These are phyloP conservation scores for Nasonia giraulti DNA, from an alignment of 1,140 invertebrate genomes.

Conservation along the genomic window DNA sequence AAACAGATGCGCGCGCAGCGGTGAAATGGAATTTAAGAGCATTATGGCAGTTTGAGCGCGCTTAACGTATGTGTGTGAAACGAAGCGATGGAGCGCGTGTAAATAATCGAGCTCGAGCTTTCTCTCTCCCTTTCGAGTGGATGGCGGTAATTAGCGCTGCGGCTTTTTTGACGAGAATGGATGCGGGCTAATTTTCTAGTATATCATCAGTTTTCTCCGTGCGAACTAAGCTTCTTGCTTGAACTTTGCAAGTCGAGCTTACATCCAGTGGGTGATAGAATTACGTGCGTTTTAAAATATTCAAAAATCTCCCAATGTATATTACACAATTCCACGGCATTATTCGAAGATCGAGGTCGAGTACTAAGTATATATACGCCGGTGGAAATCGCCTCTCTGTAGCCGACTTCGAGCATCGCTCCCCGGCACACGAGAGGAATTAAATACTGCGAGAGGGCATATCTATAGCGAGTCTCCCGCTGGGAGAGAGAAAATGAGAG, in stretches of 20 bases:
- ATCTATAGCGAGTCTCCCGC: not conserved
- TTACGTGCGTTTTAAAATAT: not conserved
- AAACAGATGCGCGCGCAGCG: constrained; percentile 16
- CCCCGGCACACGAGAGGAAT: not conserved
- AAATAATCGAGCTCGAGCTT: not conserved
- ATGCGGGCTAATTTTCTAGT: not conserved
- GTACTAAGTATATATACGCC: not conserved
- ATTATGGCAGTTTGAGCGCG: not conserved
- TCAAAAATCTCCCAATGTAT: not conserved
- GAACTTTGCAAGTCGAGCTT: not conserved
- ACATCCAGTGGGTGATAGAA: not conserved
- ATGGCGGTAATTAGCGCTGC: not conserved
- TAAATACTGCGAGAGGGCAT: not conserved
- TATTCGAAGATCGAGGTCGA: not conserved
- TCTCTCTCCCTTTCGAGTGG: not conserved
- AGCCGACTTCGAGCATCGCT: not conserved
- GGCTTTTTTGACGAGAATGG: not conserved
- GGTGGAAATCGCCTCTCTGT: not conserved
- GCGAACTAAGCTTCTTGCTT: not conserved
- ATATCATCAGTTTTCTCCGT: too few relatives aligned
- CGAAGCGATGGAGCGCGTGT: not conserved
- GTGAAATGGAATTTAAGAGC: constrained; percentile 32
- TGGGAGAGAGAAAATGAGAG: constrained; percentile 6
- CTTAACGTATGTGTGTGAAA: not conserved
- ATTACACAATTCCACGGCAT: not conserved